These are phyloP conservation scores for Recurvirostra avosetta DNA, from an alignment of 2,113 vertebrate species.

Conservation along the genomic window DNA sequence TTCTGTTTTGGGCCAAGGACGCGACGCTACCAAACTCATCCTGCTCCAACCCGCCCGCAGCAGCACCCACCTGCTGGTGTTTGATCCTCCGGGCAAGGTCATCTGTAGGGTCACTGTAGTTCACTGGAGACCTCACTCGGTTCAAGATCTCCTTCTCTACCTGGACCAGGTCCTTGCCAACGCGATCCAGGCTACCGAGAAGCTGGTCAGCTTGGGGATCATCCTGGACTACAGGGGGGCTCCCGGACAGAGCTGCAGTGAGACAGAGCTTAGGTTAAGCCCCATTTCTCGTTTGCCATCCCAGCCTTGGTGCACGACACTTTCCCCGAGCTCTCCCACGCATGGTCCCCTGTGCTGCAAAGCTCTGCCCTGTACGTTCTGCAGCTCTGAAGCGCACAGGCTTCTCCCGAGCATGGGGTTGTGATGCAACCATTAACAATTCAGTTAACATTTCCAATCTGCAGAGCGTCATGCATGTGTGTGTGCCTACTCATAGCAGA, in stretches of 20 bases:
- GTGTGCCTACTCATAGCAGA: neutral
- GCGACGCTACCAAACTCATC: accelerated
- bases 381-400: neutral
- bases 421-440: neutral
- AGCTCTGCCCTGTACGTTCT: neutral
- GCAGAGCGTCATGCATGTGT: neutral
- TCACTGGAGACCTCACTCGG: conserved; percentile 79
- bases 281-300: neutral
- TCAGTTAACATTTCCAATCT: neutral
- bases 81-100: conserved; percentile 81
- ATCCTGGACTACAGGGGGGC: conserved; percentile 13
- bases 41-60: neutral
- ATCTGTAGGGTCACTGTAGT: conserved; percentile 70
- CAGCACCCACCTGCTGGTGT: conserved; percentile 81
- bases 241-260: conserved; percentile 17
- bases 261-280: neutral
- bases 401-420: neutral
- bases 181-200: conserved; percentile 72
- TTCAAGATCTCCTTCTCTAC: conserved; percentile 76
- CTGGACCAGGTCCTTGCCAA: conserved; percentile 75
- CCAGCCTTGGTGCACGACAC: neutral
- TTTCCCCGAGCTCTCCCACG: neutral
- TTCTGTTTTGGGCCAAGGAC: neutral
- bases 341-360: neutral
- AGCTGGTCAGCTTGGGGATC: conserved; percentile 74